phyloP scores from a whole-genome alignment of 2,888 invertebrate genomes.

The Ditula angustiorana region DNA sequence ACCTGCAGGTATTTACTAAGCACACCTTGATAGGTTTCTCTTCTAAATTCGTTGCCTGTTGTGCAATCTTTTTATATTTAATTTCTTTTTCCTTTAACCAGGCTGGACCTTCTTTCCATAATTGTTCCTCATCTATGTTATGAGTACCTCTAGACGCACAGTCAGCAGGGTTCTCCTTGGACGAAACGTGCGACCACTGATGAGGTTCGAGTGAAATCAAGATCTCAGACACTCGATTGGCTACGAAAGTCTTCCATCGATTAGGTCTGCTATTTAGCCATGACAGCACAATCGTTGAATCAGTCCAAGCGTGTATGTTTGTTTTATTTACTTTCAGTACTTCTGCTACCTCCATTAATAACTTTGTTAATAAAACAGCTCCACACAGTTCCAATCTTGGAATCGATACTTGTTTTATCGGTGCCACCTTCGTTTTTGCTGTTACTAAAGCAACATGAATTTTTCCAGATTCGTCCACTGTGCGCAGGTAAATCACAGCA shows the following conservation, averaged over 20 bases:
- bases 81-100: constrained; percentile 19
- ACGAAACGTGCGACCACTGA: constrained; percentile 31
- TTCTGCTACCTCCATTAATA: constrained; percentile 8
- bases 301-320: constrained; percentile 27
- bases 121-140: neutral
- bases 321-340: constrained; percentile 5
- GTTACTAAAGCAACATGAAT: neutral
- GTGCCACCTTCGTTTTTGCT: constrained; percentile 8
- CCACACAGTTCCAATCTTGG: constrained; percentile 14
- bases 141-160: constrained; percentile 24
- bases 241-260: constrained; percentile 9
- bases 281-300: constrained; percentile 21
- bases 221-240: constrained; percentile 10
- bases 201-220: constrained; percentile 1
- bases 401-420: constrained; percentile 3
- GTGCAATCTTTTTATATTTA: neutral
- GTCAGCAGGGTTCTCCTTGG: no score
- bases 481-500: constrained; percentile 7
- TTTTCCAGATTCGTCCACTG: neutral
- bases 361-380: constrained; percentile 2
- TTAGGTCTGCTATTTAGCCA: constrained; percentile 2
- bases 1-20: neutral
- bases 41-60: constrained; percentile 9
- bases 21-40: neutral
- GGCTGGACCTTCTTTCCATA: constrained; percentile 25